Conservation (phyloP, 2,113 vertebrate species). For the Colossoma macropomum region DNA sequence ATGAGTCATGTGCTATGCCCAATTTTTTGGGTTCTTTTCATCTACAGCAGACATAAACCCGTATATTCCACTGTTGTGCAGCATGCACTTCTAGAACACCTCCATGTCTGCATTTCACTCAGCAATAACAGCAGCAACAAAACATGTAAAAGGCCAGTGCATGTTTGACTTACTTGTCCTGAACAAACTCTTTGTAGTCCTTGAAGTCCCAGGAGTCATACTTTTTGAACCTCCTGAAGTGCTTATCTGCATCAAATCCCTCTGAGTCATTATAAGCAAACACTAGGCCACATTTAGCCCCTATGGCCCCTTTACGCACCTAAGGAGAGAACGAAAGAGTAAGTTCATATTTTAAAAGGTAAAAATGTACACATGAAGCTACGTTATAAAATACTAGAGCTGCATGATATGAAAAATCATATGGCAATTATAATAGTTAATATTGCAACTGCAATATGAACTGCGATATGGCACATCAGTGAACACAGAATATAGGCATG, state of each 20-base stretch:
- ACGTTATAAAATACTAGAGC: not conserved
- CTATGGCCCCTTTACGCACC: constrained; percentile 94
- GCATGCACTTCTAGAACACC: too few species aligned
- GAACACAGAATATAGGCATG: too few species aligned
- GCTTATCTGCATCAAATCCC: constrained; percentile 89
- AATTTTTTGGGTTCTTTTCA: too few species aligned
- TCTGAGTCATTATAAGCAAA: constrained; percentile 88
- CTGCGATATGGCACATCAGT: too few species aligned
- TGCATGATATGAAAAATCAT: not conserved
- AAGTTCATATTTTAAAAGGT: not conserved
- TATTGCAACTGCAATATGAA: too few species aligned
- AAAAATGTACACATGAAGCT: not conserved
- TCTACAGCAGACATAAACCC: too few species aligned
- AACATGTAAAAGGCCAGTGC: not conserved
- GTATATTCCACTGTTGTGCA: too few species aligned
- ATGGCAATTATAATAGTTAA: not conserved
- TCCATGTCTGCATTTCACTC: not conserved
- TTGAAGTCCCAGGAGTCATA: constrained; percentile 88
- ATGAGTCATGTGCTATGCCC: too few species aligned
- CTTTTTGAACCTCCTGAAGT: constrained; percentile 90
- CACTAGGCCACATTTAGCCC: constrained; percentile 93
- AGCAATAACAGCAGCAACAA: not conserved
- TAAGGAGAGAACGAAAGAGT: constrained; percentile 53
- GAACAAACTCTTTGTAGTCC: constrained; percentile 90
- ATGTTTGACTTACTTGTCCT: constrained; percentile 80